phyloP scores from a whole-genome alignment of 1,140 invertebrate species.

The Cydia splendana region DNA sequence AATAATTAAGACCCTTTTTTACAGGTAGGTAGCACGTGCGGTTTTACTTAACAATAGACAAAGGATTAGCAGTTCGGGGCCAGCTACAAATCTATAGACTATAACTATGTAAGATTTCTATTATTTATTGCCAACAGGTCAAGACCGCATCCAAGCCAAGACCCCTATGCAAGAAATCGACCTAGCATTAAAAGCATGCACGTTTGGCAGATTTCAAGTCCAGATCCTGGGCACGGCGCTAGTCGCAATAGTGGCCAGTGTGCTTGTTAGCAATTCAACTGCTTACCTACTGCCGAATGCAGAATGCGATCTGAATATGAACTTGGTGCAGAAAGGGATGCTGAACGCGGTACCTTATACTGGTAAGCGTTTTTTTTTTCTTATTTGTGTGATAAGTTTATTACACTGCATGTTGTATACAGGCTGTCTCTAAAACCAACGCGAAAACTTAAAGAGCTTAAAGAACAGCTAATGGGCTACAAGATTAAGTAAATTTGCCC shows the following conservation, averaged over 20 bases:
- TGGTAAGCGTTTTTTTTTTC: constrained; percentile 69
- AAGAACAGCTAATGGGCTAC: too few relatives aligned
- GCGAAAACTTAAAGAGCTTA: too few relatives aligned
- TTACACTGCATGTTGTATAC: too few relatives aligned
- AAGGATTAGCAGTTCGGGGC: too few relatives aligned
- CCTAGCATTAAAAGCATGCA: constrained; percentile 56
- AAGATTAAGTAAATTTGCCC: too few relatives aligned
- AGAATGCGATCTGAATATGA: constrained; percentile 84
- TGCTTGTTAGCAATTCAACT: constrained; percentile 82
- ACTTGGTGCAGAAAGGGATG: constrained; percentile 83
- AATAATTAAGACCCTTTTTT: too few relatives aligned
- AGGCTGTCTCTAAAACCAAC: too few relatives aligned
- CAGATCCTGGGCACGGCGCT: constrained; percentile 80
- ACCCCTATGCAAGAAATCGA: constrained; percentile 59
- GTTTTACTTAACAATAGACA: too few relatives aligned
- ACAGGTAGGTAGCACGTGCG: too few relatives aligned
- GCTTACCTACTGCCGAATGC: constrained; percentile 84
- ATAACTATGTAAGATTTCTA: not conserved
- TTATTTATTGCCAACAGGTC: constrained; percentile 2
- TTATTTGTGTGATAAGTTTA: too few relatives aligned
- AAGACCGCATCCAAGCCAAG: constrained; percentile 32
- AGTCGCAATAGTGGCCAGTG: constrained; percentile 79
- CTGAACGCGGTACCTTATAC: constrained; percentile 83
- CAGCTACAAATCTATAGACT: too few relatives aligned
- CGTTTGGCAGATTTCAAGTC: constrained; percentile 83